Percentiles rank a stretch among this genome's conserved stretches.
These are phyloP conservation scores for Gymnosoma rotundatum DNA, from an alignment of 2,888 invertebrate genomes.

Conservation along the genomic window DNA sequence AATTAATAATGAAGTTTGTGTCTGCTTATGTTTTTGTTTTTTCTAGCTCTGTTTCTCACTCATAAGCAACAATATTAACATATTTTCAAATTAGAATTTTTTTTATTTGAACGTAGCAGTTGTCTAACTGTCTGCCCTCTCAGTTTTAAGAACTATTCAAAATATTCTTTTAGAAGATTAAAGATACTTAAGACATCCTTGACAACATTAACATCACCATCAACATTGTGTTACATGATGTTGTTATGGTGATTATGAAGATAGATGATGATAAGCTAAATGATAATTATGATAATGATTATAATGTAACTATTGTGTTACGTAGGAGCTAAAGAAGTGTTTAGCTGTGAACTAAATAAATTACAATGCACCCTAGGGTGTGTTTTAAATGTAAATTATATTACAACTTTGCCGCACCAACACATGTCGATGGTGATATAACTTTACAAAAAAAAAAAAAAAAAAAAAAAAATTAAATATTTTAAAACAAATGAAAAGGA, in stretches of 20 bases:
- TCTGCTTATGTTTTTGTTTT: neutral
- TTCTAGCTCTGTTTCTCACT: neutral
- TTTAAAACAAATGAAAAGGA: neutral
- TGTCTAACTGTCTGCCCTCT: slow-evolving; percentile 39
- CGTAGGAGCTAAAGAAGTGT: slow-evolving; percentile 47
- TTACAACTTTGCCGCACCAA: slow-evolving; percentile 38
- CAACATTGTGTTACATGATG: slow-evolving; percentile 3
- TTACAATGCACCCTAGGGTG: slow-evolving; percentile 67
- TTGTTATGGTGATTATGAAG: slow-evolving; percentile 6
- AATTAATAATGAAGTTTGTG: neutral
- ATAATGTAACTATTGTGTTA: slow-evolving; percentile 23
- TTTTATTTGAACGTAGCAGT: slow-evolving; percentile 9
- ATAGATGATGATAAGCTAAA: neutral
- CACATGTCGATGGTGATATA: slow-evolving; percentile 7
- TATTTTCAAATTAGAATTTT: slow-evolving; percentile 7
- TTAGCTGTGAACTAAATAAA: slow-evolving; percentile 67
- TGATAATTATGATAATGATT: slow-evolving; percentile 18
- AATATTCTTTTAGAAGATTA: slow-evolving; percentile 3
- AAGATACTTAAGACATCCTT: slow-evolving; percentile 37
- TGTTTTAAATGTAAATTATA: slow-evolving; percentile 64
- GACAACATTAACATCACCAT: slow-evolving; percentile 17
- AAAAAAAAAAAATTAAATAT: neutral
- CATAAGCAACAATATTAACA: slow-evolving; percentile 6
- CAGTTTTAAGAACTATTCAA: slow-evolving; percentile 14
- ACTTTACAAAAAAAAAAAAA: slow-evolving; percentile 13